A percentile compares a stretch with the other conserved stretches of the same genome.
Conservation (phyloP, 1,140 invertebrate species). For the Glomeris maerens region DNA sequence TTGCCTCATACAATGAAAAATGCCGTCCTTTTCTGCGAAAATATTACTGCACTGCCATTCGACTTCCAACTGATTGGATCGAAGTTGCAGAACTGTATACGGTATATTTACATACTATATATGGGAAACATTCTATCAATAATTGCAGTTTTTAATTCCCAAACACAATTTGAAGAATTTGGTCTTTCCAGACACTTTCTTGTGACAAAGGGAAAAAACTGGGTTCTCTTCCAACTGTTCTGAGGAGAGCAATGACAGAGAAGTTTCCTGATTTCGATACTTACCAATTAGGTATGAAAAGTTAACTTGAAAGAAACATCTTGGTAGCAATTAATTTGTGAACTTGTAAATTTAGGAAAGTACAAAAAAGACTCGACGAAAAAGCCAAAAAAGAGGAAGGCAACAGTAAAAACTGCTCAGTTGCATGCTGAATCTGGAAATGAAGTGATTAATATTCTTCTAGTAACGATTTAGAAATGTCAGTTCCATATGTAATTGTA, state of each 20-base stretch:
- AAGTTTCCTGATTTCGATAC: constrained; percentile 36
- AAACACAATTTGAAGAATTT: constrained; percentile 22
- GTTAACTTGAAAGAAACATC: too few relatives aligned
- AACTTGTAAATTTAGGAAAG: too few relatives aligned
- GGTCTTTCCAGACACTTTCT: constrained; percentile 24
- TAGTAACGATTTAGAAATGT: too few relatives aligned
- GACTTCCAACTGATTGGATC: constrained; percentile 37
- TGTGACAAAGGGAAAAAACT: constrained; percentile 24
- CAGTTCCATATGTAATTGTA: too few relatives aligned
- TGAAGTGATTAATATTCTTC: too few relatives aligned
- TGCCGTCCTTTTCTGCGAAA: constrained; percentile 31
- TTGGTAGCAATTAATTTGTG: too few relatives aligned
- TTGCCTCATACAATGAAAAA: constrained; percentile 25
- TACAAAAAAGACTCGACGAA: too few relatives aligned
- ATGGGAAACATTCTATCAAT: constrained; percentile 6
- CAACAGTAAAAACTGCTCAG: too few relatives aligned
- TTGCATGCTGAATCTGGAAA: too few relatives aligned
- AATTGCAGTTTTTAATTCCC: constrained; percentile 13
- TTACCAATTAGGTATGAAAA: constrained; percentile 36
- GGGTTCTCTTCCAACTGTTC: constrained; percentile 29
- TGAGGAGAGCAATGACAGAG: constrained; percentile 30
- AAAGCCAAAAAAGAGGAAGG: too few relatives aligned
- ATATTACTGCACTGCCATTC: constrained; percentile 29
- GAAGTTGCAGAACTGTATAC: constrained; percentile 35
- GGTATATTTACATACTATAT: constrained; percentile 16